Evolutionary conservation across 2,113 vertebrate species (phyloP), one percentile per base, ranked within the genome.

Genomic region (Ictalurus furcatus): DNA sequence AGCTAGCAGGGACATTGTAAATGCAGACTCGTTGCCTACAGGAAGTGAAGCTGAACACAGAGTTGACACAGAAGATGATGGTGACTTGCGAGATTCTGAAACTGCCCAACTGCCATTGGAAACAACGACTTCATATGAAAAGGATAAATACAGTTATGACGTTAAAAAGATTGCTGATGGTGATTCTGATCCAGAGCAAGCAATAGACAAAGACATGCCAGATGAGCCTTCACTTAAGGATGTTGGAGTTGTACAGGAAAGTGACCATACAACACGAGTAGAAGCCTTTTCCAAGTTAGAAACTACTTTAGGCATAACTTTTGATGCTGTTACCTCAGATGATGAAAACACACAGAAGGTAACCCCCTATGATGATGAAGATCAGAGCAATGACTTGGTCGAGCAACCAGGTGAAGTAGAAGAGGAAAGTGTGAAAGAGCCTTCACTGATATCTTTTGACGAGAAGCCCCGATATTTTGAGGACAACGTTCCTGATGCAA

Each of bases 261-360:
- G 94, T 54, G 94, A 94, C 11, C 93, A 93, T 0, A 86, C 95
- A 92, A 90, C 97, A 91, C 93, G 96, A 87, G 95, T 92, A 84
- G 94, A 95, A 81, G 92, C 94, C 78, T 94, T 95, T 86, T 90
- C 96, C 1, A 91, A 95, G 80, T 92, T 97, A 88, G 96, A 97
- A 95, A 97, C 97, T n/a, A 96, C 95, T 40, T 91, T 97, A 89
- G 97, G 96, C 40, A 95, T 96, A 58, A 98, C 97, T 13, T 96
- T 96, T 16, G 98, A 99, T 90, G 97, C 96, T 0, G 67, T 97
- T 40, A 93, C 95, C 9, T 96, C 97, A 0, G 95, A 98, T 84
- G 97, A 97, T 11, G 96, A 98, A 90, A 91, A 95, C 25, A 98
- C 97, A 9, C 92, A 85, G 28, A 96, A 95, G 74, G 95, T 97